Evolutionary conservation across 1,140 invertebrate species (phyloP).

Genomic region (Drosophila willistoni): DNA sequence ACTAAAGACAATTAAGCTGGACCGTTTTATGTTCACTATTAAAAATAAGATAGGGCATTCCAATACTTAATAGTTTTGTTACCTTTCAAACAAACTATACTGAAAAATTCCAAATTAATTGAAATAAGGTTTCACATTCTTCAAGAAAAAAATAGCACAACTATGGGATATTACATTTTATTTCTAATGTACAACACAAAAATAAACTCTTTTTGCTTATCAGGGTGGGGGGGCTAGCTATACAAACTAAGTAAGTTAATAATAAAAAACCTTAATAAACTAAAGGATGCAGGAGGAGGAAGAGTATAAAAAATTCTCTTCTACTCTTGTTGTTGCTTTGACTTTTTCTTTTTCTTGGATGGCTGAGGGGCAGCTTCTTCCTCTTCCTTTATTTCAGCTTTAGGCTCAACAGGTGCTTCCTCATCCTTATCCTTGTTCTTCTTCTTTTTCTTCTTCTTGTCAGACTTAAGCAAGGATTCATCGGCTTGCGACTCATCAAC

Average conservation of each 20-base stretch:
- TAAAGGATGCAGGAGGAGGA: conserved; percentile 35
- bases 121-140: not conserved
- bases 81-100: no score
- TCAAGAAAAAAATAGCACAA: not conserved
- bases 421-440: conserved; percentile 76
- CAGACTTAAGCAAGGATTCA: conserved; percentile 53
- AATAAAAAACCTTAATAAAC: conserved; percentile 37
- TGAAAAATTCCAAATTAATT: no score
- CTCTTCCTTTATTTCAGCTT: conserved; percentile 31
- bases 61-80: no score
- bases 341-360: conserved; percentile 76
- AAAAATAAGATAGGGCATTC: no score
- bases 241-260: conserved; percentile 44
- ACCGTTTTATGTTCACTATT: no score
- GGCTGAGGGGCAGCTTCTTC: conserved; percentile 48
- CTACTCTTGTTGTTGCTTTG: conserved; percentile 60
- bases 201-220: conserved; percentile 38
- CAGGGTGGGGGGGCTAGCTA: conserved; percentile 37
- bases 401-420: conserved; percentile 51
- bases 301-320: not conserved
- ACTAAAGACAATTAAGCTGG: no score
- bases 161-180: conserved; percentile 63
- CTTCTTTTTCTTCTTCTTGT: conserved; percentile 84
- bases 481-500: conserved; percentile 43
- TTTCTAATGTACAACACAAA: conserved; percentile 63